Conservation (phyloP, 2,113 vertebrate genomes). For the Toxotes chatareus region DNA sequence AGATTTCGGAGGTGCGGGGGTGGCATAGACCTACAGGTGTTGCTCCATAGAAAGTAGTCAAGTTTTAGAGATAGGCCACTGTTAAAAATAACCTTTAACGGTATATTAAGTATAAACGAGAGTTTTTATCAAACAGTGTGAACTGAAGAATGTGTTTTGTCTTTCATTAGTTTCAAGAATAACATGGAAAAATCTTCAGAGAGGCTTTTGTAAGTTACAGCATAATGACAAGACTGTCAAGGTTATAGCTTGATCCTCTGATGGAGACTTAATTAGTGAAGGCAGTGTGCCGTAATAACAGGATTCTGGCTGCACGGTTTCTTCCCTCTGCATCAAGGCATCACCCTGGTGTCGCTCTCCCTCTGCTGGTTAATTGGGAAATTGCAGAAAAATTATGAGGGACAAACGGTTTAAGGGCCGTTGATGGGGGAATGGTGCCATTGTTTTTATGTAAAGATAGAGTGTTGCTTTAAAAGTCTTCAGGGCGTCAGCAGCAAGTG, state of each 20-base stretch:
- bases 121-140: not conserved
- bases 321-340: not conserved
- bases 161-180: not conserved
- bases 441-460: not conserved
- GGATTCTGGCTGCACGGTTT: constrained; percentile 8
- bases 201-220: not conserved
- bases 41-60: not conserved
- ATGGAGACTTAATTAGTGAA: not conserved
- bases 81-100: not conserved
- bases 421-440: not conserved
- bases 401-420: not conserved
- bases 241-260: not conserved
- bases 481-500: not conserved
- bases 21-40: not conserved
- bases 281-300: constrained; percentile 4
- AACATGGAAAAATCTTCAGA: not conserved
- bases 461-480: not conserved
- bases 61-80: not conserved
- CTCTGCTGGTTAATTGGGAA: constrained; percentile 64
- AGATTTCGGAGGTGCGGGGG: not conserved
- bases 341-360: constrained; percentile 37
- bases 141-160: too few species aligned
- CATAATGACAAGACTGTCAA: too few species aligned
- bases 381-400: not conserved
- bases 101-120: not conserved